Base-by-base conservation (phyloP, 2,888 invertebrate genomes). In the Encarsia formosa region DNA sequence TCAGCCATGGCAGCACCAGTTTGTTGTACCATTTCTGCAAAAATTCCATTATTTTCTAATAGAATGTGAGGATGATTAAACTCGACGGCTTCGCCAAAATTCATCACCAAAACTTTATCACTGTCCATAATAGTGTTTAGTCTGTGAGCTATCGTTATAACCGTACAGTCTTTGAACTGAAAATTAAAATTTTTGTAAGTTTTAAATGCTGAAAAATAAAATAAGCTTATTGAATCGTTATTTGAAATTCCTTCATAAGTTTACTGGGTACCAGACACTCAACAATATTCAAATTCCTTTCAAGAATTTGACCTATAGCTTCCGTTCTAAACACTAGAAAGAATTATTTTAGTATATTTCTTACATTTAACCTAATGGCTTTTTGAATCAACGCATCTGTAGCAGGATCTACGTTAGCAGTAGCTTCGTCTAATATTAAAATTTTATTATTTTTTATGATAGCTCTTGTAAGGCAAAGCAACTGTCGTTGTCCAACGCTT, bases 101-200 rank as follows among this genome's bases (percentile, higher is more conserved):
- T 88, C 83, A 95, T 85, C 1, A 93, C 91, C 68, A 94, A 77
- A 15, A 93, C 87, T 58, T 85, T 82, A 74, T 93, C 91, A 0
- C 89, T 91, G 74, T n/a, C n/a, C n/a, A n/a, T n/a, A n/a, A n/a
- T n/a, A n/a, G n/a, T n/a, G n/a, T n/a, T n/a, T n/a, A 96, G 78
- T 39, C 95, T 81, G 72, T 95, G 94, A 1, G 94, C 94, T 34
- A 95, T 91, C 0, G 93, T 94, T 37, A 95, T 75, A 5, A 95
- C 92, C 0, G 93, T 92, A 72, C 91, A 93, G 20, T 85, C 76
- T 11, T 64, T 62, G 63, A 81, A 81, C 63, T 89, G 9, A 5
- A 47, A 49, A 18, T 4, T 42, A 49, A 16, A 13, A 16, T 15
- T 29, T 37, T 37, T n/a, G n/a, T n/a, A n/a, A n/a, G n/a, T n/a